A percentile compares a stretch with the other conserved stretches of the same genome.
phyloP scores from a whole-genome alignment of 1,140 invertebrate species.

The Saccostrea echinata region DNA sequence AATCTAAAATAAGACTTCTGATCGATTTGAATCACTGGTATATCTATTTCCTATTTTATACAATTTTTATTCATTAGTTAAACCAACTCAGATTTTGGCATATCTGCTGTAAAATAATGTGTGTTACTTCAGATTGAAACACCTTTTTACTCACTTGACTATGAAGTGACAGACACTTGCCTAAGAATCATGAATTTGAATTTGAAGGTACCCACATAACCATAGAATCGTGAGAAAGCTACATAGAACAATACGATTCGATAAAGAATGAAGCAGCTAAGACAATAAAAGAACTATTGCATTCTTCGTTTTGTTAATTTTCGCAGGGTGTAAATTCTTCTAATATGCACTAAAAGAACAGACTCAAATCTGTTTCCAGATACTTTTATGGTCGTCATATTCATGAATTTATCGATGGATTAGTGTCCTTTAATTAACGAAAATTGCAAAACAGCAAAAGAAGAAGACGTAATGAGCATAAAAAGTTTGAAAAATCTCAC shows the following conservation, averaged over 20 bases:
- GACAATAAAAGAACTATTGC: constrained; percentile 1
- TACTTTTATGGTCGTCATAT: constrained; percentile 39
- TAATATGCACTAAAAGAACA: neutral
- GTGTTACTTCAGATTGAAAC: no score
- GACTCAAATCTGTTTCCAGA: constrained; percentile 27
- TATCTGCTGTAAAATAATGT: no score
- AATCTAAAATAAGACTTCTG: no score
- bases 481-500: constrained; percentile 35
- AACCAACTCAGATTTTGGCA: no score
- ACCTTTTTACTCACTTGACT: no score
- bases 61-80: no score
- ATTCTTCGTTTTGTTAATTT: constrained; percentile 12
- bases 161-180: no score
- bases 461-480: constrained; percentile 30
- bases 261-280: constrained; percentile 7
- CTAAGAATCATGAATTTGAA: neutral
- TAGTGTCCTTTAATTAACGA: constrained; percentile 14
- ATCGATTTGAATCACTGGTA: no score
- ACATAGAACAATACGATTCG: neutral
- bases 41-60: no score
- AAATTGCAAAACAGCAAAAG: constrained; percentile 17
- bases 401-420: constrained; percentile 29
- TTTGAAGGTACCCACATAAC: constrained; percentile 19
- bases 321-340: neutral
- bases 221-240: constrained; percentile 1